phyloP scores from a whole-genome alignment of 2,797 vertebrate genomes.

The Oreonectes daqikongensis region DNA sequence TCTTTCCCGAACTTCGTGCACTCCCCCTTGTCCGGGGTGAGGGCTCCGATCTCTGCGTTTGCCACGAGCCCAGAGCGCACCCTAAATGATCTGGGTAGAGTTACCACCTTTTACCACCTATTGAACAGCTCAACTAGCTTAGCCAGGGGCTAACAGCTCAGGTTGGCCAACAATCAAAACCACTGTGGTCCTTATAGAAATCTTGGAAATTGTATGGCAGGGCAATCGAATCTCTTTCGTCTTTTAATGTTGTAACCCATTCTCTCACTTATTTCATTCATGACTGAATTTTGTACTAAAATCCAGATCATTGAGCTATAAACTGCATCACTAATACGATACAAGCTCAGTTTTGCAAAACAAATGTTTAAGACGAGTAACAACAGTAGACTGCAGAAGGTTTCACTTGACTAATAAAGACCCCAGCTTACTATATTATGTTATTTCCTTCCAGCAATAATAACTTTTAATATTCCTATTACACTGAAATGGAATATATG shows the following conservation, averaged over 20 bases:
- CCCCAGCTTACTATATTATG: background rate
- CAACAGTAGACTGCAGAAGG: background rate
- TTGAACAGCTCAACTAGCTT: too few relatives aligned
- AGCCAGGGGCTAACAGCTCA: too few relatives aligned
- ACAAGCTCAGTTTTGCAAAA: background rate
- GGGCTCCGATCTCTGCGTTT: too few relatives aligned
- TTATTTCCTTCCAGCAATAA: background rate
- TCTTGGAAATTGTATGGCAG: background rate
- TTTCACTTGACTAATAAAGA: background rate
- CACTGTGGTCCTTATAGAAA: background rate
- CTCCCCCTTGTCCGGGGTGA: too few relatives aligned
- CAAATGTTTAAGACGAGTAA: background rate
- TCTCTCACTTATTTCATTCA: background rate
- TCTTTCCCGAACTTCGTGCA: too few relatives aligned
- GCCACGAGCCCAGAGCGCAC: too few relatives aligned
- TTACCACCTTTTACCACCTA: too few relatives aligned
- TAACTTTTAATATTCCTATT: background rate
- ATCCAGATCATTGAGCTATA: background rate
- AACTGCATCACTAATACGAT: background rate
- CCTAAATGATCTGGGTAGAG: too few relatives aligned
- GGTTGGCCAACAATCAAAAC: background rate
- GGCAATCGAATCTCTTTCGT: background rate
- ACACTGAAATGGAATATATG: background rate
- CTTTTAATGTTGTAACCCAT: background rate
- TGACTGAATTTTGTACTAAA: background rate